Evolutionary conservation across 2,888 invertebrate species (phyloP).

Genomic region (Agrochola circellaris): DNA sequence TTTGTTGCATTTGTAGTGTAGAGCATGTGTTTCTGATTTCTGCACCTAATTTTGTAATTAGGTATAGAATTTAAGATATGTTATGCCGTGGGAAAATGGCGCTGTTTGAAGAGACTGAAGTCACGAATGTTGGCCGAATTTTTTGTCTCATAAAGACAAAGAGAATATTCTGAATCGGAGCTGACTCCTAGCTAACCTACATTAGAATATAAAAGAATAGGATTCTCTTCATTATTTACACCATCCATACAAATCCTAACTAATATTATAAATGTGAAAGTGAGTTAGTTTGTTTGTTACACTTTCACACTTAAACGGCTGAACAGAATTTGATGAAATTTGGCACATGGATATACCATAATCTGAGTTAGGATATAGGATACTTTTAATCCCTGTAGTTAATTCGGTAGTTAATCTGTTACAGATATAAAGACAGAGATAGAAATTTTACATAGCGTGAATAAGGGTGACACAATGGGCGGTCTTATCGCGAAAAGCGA

Average conservation of each 20-base stretch:
- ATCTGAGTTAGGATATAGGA: too few species aligned
- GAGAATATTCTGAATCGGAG: not conserved
- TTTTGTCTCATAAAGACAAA: not conserved
- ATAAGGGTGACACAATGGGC: not conserved
- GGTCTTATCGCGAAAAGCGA: not conserved
- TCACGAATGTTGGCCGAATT: not conserved
- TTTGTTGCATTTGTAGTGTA: slow-evolving; percentile 4
- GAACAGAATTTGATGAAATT: too few species aligned
- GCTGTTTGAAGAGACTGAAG: not conserved
- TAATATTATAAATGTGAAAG: too few species aligned
- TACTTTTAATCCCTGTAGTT: too few species aligned
- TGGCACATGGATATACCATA: too few species aligned
- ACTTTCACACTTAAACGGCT: too few species aligned
- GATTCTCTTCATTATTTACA: not conserved
- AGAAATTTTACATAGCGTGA: not conserved
- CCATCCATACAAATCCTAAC: too few species aligned
- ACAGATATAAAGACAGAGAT: not conserved
- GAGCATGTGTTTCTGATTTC: not conserved
- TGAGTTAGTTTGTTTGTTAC: too few species aligned
- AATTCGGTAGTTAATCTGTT: too few species aligned
- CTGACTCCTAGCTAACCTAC: not conserved
- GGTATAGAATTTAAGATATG: not conserved
- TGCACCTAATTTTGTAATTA: not conserved
- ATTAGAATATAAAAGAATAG: not conserved
- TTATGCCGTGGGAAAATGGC: not conserved